Base-by-base conservation (phyloP, 2,888 invertebrate genomes). In the Drosophila paramelanica region DNA sequence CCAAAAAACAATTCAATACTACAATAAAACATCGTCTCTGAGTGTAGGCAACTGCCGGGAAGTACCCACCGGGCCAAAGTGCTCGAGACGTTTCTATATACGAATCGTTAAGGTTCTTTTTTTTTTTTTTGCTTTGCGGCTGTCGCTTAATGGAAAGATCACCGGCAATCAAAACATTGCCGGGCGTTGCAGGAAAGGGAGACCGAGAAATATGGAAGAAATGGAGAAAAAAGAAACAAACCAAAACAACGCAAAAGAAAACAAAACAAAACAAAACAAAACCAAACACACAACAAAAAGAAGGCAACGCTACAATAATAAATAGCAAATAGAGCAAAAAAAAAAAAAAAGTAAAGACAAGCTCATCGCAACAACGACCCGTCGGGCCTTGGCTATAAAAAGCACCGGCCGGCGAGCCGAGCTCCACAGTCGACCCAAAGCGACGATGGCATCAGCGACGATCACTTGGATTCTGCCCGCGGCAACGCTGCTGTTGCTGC, bases 361-460 rank as follows among this genome's bases (percentile, higher is more conserved):
- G 39, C 53, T 38, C 36, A 59, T 27, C 33, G 56, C 50, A 38
- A 31, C 39, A 51, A 20, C 52, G 45, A 27, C 57, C 49, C 47
- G 31, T 53, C 38, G 43, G 38, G 45, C 52, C 59, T 52, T 41
- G 65, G 59, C 72, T 81, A 84, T 82, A 84, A 72, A 81, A 84
- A 68, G 66, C 57, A 51, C 71, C 83, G 67, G 79, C 83, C 82
- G 82, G 79, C 83, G 45, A 68, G 49, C 58, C 20, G 31, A 62
- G 71, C 71, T 58, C 50, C 71, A 88, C 83, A 88, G 89, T 86
- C 69, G 77, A 82, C 72, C 65, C 61, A 68, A 53, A 64, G 68
- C 60, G 36, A 49, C 61, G 62, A 81, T 65, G 67, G 25, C 39
- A 61, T 59, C 57, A 38, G 25, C 42, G 67, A 67, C 39, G 23